Conservation (phyloP, 2,888 invertebrate genomes). For the Helicoverpa assulta region DNA sequence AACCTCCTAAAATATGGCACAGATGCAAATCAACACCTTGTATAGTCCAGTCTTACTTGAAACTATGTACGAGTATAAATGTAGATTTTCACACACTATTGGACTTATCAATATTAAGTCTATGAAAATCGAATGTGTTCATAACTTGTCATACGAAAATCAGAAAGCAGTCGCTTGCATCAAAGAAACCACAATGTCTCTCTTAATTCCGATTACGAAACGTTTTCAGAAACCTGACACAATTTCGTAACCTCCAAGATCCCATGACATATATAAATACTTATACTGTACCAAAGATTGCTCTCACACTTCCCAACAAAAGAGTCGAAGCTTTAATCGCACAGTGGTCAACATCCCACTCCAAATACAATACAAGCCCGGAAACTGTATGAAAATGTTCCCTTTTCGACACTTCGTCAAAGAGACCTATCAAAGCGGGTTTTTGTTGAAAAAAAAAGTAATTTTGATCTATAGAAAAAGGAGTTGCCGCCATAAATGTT, state of each 20-base stretch:
- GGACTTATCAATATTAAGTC: too few species aligned
- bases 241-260: neutral
- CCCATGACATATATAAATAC: neutral
- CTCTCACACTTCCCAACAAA: neutral
- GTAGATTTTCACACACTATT: too few species aligned
- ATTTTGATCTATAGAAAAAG: constrained; percentile 50
- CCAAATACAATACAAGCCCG: constrained; percentile 50
- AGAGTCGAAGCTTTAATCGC: constrained; percentile 14
- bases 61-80: neutral
- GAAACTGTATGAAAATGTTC: constrained; percentile 52
- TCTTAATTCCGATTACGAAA: too few species aligned
- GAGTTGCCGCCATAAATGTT: constrained; percentile 46
- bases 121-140: too few species aligned
- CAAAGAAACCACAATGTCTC: too few species aligned
- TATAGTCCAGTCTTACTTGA: neutral
- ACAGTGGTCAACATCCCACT: constrained; percentile 33
- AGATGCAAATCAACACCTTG: too few species aligned
- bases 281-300: neutral
- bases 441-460: constrained; percentile 58
- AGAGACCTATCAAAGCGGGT: constrained; percentile 53
- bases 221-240: too few species aligned
- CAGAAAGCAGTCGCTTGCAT: too few species aligned
- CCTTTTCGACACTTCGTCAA: constrained; percentile 49
- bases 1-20: too few species aligned
- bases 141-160: too few species aligned